Base-by-base conservation (phyloP, 2,797 vertebrate genomes). In the Muraenolepis orangiensis region DNA sequence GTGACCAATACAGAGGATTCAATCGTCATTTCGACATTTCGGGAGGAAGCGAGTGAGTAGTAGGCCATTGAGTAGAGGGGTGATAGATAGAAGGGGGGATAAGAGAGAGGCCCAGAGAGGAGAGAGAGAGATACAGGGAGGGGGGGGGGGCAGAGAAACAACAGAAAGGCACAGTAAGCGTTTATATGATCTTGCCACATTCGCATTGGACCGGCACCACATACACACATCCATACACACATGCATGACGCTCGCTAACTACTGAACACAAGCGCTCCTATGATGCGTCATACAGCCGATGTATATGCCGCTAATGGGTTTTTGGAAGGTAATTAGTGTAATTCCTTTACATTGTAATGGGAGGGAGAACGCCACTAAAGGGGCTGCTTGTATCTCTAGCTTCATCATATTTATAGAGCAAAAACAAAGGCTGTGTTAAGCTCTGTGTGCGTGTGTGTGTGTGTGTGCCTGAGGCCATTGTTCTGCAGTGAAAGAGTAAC, bases 401-500 rank as follows among this genome's bases (percentile, higher is more conserved):
- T 85, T 86, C 75, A 86, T 88, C 71, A 77, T 83, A 81, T 89
- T 89, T 76, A 87, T 20, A 66, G 69, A 79, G 76, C 46, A 76
- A 84, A n/a, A 90, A 90, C 82, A 89, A 85, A 38, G 74, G 61
- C 28, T 73, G 46, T 83, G 29, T 36, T 26, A 71, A 29, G 26
- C 14, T 68, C 11, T 66, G 42, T 72, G 71, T 61, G 71, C 66
- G 51, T 34, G 71, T 61, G 77, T 85, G 79, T 84, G 72, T 83
- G 84, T 84, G 72, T 74, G 81, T 79, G 76, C 73, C 75, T 74
- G 79, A 80, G 77, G 81, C 82, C 42, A 81, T 88, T 83, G 83
- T 84, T 87, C 73, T 76, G 72, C 70, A 78, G 73, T 73, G 13
- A 75, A 83, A 80, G 86, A 82, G 81, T 79, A 85, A 79, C 74